Base-by-base conservation (phyloP, 2,888 invertebrate species). In the Eupithecia vulgata region DNA sequence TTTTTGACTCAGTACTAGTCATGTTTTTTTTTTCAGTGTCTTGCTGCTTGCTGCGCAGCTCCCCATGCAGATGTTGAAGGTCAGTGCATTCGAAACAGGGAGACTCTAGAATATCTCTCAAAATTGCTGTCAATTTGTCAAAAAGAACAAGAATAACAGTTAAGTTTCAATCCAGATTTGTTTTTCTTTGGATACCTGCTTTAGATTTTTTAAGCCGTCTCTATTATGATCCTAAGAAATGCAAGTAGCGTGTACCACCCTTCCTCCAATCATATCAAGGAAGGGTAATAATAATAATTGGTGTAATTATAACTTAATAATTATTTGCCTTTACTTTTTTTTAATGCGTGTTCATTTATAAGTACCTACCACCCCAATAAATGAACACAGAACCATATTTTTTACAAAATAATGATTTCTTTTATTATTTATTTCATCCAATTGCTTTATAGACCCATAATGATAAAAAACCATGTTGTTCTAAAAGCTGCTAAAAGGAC, bases 51-150 rank as follows among this genome's bases (percentile, higher is more conserved):
- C 37, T 64, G 34, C 37, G 64, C 64, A 37, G 64, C 64, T 12
- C 64, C 64, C 10, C n/a, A 37, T 4, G 15, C 35, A 12, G 13
- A 37, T 10, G 17, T 35, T 37, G n/a, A 4, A 64, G 64, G 64
- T 64, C 64, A 64, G 64, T 64, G 64, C 37, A 8, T 64, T n/a
- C 64, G 37, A 37, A 64, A 64, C 64, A 64, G 35, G n/a, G 64
- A 64, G 6, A 62, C 34, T n/a, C 15, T 67, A n/a, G 5, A 48
- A 37, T 64, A 37, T 64, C 64, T 64, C n/a, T 37, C 64, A 37
- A 37, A 48, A 34, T 17, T 67, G 67, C 40, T 67, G 40, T 45
- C 61, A 61, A 61, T 61, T 5, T 67, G 48, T 57, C 34, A n/a
- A 52, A 61, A 61, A 57, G 57, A 25, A 25, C 57, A 57, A 57